Percentiles rank a stretch among this genome's conserved stretches.
Evolutionary conservation across 2,113 vertebrate genomes (phyloP).

Genomic region (Mellivora capensis): DNA sequence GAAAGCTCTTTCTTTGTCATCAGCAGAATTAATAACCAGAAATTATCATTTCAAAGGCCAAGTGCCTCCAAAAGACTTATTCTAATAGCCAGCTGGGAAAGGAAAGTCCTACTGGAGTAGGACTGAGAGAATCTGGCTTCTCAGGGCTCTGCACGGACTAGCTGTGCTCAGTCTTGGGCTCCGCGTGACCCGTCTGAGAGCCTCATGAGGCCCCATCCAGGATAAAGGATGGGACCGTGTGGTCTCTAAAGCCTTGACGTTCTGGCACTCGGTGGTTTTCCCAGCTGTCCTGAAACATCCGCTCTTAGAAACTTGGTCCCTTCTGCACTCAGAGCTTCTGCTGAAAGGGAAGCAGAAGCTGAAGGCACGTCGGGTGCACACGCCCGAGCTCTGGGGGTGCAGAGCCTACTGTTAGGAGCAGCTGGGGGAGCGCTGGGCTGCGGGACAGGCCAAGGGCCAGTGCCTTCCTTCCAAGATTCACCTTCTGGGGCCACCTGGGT

Average conservation of each 20-base stretch:
- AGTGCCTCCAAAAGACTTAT: neutral
- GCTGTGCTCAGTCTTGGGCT: neutral
- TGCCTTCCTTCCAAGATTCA: neutral
- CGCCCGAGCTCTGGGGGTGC: rapidly evolving
- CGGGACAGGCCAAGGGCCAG: rapidly evolving
- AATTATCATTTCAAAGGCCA: neutral
- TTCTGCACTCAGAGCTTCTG: neutral
- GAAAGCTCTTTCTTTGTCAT: neutral
- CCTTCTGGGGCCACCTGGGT: neutral
- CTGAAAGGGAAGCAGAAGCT: neutral
- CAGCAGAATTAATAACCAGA: neutral
- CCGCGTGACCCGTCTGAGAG: neutral
- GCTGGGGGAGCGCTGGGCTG: rapidly evolving
- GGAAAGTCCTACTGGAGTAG: neutral
- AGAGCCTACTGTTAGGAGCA: neutral
- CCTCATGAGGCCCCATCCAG: neutral
- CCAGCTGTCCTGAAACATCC: neutral
- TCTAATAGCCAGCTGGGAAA: neutral
- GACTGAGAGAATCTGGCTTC: neutral
- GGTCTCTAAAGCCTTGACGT: neutral
- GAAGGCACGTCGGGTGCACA: neutral
- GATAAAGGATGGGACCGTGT: neutral
- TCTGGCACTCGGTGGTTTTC: neutral
- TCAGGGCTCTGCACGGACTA: neutral
- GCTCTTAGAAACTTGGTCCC: neutral